Percentiles rank a stretch among this genome's conserved stretches.
These are phyloP conservation scores for Eulimnadia texana DNA, from an alignment of 1,140 invertebrate genomes.

Conservation along the genomic window DNA sequence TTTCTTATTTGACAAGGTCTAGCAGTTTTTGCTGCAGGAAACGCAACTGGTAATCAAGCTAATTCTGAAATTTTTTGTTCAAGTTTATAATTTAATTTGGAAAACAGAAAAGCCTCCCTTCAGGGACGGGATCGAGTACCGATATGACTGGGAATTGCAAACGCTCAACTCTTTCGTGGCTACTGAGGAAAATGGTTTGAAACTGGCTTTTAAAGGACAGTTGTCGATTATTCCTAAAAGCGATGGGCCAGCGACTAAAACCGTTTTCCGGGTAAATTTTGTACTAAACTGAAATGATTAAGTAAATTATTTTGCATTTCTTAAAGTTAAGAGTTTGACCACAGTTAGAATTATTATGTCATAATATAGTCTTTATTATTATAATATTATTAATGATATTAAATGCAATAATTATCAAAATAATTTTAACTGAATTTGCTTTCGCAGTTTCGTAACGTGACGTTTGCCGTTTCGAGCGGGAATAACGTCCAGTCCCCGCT, in stretches of 20 bases:
- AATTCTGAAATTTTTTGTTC: no score
- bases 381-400: background rate
- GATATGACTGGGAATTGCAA: slow-evolving; percentile 14
- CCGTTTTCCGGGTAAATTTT: slow-evolving; percentile 2
- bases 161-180: background rate
- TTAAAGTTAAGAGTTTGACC: no score
- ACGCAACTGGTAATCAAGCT: no score
- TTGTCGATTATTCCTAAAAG: background rate
- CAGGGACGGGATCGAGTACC: slow-evolving; percentile 16
- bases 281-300: background rate
- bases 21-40: no score
- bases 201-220: slow-evolving; percentile 2
- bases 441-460: background rate
- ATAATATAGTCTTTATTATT: no score
- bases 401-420: background rate
- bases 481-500: background rate
- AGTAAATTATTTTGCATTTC: background rate
- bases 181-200: background rate
- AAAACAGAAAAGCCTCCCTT: slow-evolving; percentile 5
- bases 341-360: no score
- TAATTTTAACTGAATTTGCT: background rate
- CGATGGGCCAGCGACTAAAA: background rate
- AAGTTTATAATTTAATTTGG: background rate
- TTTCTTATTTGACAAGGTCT: no score
- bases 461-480: background rate